Evolutionary conservation across 2,113 vertebrate genomes (phyloP).

Genomic region (Cairina moschata): DNA sequence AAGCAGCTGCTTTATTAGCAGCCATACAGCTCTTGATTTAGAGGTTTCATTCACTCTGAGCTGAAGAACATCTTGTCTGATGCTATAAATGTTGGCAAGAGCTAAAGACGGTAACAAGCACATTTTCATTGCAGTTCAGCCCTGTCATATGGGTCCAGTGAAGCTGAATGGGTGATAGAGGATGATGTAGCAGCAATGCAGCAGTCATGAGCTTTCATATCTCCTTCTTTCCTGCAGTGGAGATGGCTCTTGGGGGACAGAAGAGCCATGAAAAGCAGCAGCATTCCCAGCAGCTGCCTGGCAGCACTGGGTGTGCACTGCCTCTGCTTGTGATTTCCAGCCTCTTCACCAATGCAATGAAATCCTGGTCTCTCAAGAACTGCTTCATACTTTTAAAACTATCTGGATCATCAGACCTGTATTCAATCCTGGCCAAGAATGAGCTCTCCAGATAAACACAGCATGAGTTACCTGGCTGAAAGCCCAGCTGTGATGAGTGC

Average conservation of each 20-base stretch:
- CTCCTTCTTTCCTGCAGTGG: not conserved
- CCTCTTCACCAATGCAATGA: rapidly evolving
- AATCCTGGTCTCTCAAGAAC: not conserved
- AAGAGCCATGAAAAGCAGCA: not conserved
- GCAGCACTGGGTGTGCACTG: rapidly evolving
- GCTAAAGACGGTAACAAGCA: not conserved
- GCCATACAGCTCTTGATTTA: slow-evolving; percentile 4
- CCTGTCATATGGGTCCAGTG: rapidly evolving
- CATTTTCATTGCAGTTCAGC: not conserved
- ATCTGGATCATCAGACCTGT: not conserved
- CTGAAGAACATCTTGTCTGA: not conserved
- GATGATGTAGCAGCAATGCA: not conserved
- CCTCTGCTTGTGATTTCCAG: not conserved
- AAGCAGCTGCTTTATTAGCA: slow-evolving; percentile 27
- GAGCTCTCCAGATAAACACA: slow-evolving; percentile 3
- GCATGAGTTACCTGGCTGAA: not conserved
- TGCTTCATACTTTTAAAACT: not conserved
- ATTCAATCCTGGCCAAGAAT: not conserved
- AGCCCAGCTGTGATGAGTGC: not conserved
- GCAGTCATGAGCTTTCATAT: rapidly evolving
- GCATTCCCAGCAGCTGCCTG: not conserved
- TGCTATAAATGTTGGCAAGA: not conserved
- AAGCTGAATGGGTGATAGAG: not conserved
- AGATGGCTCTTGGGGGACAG: not conserved
- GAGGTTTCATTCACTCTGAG: slow-evolving; percentile 1